Conservation (phyloP, 2,797 vertebrate genomes). For the Pipistrellus nathusii region DNA sequence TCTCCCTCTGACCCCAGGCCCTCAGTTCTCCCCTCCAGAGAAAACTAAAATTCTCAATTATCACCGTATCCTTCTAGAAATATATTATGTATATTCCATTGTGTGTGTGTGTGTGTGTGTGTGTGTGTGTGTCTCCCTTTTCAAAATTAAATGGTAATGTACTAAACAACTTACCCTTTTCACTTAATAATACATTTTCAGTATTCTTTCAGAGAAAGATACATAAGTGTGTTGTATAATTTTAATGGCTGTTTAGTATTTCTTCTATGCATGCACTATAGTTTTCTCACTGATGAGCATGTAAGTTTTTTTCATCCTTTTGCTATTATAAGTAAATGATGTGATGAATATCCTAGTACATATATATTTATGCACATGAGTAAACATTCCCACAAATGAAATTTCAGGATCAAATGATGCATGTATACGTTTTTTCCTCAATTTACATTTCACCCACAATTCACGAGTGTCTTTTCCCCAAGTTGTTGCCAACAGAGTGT, state of each 20-base stretch:
- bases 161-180: too few species aligned
- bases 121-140: not conserved
- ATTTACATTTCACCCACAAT: not conserved
- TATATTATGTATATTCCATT: not conserved
- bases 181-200: not conserved
- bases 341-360: not conserved
- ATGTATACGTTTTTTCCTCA: not conserved
- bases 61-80: not conserved
- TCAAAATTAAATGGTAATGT: too few species aligned
- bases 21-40: not conserved
- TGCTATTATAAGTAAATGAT: not conserved
- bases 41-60: slow-evolving; percentile 21
- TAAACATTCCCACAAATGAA: not conserved
- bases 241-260: not conserved
- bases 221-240: not conserved
- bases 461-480: not conserved
- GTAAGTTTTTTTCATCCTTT: not conserved
- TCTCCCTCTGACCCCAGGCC: not conserved
- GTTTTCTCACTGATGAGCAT: not conserved
- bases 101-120: not conserved
- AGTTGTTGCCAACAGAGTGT: not conserved
- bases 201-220: not conserved
- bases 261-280: not conserved
- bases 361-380: not conserved
- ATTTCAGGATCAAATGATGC: not conserved